A percentile compares a stretch with the other conserved stretches of the same genome.
phyloP scores from a whole-genome alignment of 2,888 invertebrate genomes.

The Meiosimyza platycephala region DNA sequence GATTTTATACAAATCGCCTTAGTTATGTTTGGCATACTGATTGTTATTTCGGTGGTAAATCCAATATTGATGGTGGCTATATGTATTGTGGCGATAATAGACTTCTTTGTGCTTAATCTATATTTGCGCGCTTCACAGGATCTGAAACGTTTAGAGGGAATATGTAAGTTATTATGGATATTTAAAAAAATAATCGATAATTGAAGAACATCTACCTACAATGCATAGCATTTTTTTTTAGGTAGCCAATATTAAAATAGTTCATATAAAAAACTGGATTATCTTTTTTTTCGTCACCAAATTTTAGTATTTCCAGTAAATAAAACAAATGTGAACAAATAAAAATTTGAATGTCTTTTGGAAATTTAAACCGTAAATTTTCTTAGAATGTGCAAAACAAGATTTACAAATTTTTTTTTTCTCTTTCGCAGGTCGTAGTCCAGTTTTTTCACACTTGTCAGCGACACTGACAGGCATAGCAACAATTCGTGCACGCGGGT shows the following conservation, averaged over 20 bases:
- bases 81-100: slow-evolving; percentile 73
- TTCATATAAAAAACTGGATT: no score
- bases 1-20: slow-evolving; percentile 69
- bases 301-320: no score
- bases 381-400: neutral
- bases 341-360: no score
- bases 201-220: neutral
- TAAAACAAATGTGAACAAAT: no score
- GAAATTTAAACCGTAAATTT: no score
- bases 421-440: slow-evolving; percentile 75
- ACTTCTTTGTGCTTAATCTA: slow-evolving; percentile 74
- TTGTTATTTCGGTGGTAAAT: slow-evolving; percentile 79
- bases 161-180: slow-evolving; percentile 68
- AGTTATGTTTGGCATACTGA: slow-evolving; percentile 79
- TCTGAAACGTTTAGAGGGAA: slow-evolving; percentile 79
- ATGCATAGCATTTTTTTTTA: no score
- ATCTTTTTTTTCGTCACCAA: no score
- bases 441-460: slow-evolving; percentile 92
- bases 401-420: neutral
- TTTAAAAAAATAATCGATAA: neutral
- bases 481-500: slow-evolving; percentile 84
- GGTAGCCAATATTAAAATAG: neutral
- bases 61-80: slow-evolving; percentile 77
- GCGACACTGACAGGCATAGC: slow-evolving; percentile 87
- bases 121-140: slow-evolving; percentile 81